Evolutionary conservation across 2,888 invertebrate species (phyloP).

Genomic region (Phyto melanocephala): DNA sequence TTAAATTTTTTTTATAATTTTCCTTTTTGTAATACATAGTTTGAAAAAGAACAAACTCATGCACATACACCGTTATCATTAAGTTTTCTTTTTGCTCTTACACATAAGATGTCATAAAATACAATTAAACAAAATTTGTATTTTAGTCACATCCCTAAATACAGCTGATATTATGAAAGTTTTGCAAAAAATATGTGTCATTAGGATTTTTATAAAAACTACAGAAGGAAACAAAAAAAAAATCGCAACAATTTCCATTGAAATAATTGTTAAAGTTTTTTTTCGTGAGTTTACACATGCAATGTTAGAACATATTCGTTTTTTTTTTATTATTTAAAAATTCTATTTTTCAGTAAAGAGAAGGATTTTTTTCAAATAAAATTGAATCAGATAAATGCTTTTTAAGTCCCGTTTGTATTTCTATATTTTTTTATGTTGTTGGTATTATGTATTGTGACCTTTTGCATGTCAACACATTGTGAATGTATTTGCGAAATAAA

Average conservation of each 20-base stretch:
- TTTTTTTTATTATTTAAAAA: not conserved
- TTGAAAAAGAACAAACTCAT: too few relatives aligned
- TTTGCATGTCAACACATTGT: conserved; percentile 60
- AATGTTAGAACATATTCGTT: not conserved
- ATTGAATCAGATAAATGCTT: conserved; percentile 37
- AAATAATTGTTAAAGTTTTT: conserved; percentile 28
- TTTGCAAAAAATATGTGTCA: not conserved
- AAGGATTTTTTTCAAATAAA: not conserved
- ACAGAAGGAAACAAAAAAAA: not conserved
- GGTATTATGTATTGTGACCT: conserved; percentile 5
- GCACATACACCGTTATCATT: too few relatives aligned
- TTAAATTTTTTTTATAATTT: too few relatives aligned
- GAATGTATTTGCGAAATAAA: conserved; percentile 29
- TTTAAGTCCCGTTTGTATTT: conserved; percentile 8
- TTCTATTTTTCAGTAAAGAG: not conserved
- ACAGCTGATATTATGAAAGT: conserved; percentile 32
- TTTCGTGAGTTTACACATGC: conserved; percentile 18
- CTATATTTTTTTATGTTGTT: not conserved
- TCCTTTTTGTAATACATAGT: too few relatives aligned
- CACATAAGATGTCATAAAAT: not conserved
- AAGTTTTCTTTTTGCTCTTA: not conserved
- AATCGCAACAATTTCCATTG: conserved; percentile 15
- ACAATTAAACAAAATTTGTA: conserved; percentile 39
- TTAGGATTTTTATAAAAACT: not conserved
- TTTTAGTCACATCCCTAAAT: conserved; percentile 23